Evolutionary conservation across 2,113 vertebrate genomes (phyloP).

Genomic region (Petrocephalus zakoni): DNA sequence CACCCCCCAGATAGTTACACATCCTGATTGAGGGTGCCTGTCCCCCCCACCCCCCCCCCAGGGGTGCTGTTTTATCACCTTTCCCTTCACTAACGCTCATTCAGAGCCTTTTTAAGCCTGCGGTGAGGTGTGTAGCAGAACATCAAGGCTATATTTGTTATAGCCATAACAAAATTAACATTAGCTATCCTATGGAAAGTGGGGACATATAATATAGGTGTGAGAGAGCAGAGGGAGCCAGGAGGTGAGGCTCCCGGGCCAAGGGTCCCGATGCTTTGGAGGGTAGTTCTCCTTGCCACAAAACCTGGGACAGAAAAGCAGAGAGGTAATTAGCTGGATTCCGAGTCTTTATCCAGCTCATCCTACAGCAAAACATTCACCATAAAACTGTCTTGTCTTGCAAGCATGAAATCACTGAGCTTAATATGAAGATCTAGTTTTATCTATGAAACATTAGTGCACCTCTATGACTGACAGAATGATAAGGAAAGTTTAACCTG

Average conservation of each 20-base stretch:
- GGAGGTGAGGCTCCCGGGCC: neutral
- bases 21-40: neutral
- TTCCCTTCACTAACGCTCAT: neutral
- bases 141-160: too few species aligned
- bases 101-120: neutral
- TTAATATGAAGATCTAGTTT: too few species aligned
- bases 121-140: too few species aligned
- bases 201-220: too few species aligned
- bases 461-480: neutral
- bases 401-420: too few species aligned
- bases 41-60: neutral
- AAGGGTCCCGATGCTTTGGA: neutral
- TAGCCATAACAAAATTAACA: too few species aligned
- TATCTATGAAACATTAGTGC: neutral
- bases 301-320: neutral
- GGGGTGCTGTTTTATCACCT: neutral
- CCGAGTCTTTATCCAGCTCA: neutral
- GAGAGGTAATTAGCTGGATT: neutral
- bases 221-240: too few species aligned
- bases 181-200: too few species aligned
- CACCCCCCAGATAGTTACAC: neutral
- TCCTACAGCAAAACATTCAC: too few species aligned
- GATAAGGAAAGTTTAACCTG: neutral
- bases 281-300: neutral
- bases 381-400: too few species aligned